These are phyloP conservation scores for Papilio dardanus DNA, from an alignment of 1,140 invertebrate genomes.

Conservation along the genomic window DNA sequence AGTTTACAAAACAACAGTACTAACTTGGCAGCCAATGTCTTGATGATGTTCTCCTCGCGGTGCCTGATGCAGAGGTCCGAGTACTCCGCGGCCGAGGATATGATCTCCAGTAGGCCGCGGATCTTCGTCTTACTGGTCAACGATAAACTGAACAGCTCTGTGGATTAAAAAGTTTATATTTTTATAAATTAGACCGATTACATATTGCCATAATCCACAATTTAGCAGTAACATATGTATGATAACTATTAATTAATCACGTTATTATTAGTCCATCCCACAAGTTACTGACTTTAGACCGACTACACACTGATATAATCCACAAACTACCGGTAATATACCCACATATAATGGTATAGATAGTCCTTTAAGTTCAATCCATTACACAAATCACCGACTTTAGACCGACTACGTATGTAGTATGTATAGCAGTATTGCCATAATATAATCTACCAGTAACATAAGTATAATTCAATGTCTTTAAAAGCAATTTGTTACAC, in stretches of 20 bases:
- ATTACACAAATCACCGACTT: no score
- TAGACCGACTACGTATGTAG: no score
- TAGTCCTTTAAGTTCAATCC: no score
- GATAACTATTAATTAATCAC: no score
- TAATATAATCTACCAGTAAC: no score
- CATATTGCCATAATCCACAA: background rate
- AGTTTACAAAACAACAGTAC: slow-evolving; percentile 38
- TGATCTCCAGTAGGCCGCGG: slow-evolving; percentile 97
- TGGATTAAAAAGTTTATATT: slow-evolving; percentile 48
- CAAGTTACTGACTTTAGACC: no score
- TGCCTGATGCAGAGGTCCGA: slow-evolving; percentile 97
- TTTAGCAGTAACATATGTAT: background rate
- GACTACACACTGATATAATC: background rate
- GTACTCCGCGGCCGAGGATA: slow-evolving; percentile 98
- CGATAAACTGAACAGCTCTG: slow-evolving; percentile 98
- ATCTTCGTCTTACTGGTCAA: slow-evolving; percentile 99
- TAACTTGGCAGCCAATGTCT: slow-evolving; percentile 85
- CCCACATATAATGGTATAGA: no score
- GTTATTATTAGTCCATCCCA: no score
- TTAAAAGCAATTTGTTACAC: no score
- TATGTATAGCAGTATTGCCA: no score
- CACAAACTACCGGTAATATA: background rate
- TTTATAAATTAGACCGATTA: background rate
- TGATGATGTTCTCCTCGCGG: slow-evolving; percentile 95
- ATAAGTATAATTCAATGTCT: no score